Evolutionary conservation across 2,113 vertebrate species (phyloP).

Genomic region (Murina feae): DNA sequence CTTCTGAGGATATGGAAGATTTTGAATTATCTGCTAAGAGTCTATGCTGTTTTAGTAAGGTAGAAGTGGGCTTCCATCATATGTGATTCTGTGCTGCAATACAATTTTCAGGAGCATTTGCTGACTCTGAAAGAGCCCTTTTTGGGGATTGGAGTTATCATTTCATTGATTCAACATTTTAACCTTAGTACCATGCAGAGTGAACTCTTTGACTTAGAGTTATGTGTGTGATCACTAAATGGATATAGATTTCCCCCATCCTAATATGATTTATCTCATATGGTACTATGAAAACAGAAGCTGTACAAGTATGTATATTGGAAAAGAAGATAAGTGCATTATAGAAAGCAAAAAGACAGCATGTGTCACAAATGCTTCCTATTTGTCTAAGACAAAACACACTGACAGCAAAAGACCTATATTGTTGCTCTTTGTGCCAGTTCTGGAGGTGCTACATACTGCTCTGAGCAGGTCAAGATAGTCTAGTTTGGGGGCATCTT

Average conservation of each 20-base stretch:
- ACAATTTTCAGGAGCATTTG: background rate
- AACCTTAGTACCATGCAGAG: background rate
- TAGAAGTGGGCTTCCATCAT: background rate
- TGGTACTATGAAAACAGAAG: constrained; percentile 29
- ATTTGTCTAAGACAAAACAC: background rate
- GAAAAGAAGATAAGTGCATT: constrained; percentile 36
- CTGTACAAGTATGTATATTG: background rate
- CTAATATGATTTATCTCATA: constrained; percentile 47
- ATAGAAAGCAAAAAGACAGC: background rate
- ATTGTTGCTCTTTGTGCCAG: background rate
- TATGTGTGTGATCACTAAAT: background rate
- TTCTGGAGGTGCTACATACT: background rate
- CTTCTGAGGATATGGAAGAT: background rate
- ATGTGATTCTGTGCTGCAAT: background rate
- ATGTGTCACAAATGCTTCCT: background rate
- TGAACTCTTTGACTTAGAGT: background rate
- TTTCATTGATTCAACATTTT: background rate
- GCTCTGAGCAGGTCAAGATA: background rate
- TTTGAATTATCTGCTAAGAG: background rate
- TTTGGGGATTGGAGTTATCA: background rate
- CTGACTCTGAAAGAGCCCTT: background rate
- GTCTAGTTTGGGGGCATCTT: background rate
- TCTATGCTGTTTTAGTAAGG: background rate
- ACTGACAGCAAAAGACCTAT: background rate
- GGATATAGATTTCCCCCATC: background rate